Conservation (phyloP, 2,113 vertebrate species). For the Hydropotes inermis region DNA sequence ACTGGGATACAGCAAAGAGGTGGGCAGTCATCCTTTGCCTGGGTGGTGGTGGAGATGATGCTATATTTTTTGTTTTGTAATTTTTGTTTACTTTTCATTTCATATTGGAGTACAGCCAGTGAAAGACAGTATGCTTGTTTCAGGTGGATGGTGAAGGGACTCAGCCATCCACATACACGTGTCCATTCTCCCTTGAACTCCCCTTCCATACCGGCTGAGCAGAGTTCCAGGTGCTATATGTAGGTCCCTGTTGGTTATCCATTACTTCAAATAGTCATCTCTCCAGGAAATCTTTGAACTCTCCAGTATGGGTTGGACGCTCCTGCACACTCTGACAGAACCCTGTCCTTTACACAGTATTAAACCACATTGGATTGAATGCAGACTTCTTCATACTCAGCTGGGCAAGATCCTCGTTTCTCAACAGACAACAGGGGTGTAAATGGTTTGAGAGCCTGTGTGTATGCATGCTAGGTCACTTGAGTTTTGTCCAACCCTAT, state of each 20-base stretch:
- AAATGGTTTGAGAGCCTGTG: background rate
- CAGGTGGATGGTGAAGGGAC: background rate
- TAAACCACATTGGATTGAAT: background rate
- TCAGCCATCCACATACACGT: accelerated
- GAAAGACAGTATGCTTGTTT: background rate
- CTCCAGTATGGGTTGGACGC: too few relatives aligned
- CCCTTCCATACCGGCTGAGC: background rate
- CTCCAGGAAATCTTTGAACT: background rate
- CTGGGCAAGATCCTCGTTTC: background rate
- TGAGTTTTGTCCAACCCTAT: background rate
- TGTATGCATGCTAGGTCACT: background rate
- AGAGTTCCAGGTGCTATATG: background rate
- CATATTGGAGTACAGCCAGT: background rate
- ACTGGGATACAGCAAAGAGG: background rate
- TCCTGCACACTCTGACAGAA: background rate
- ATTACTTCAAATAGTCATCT: background rate
- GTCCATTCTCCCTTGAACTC: background rate
- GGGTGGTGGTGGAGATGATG: background rate
- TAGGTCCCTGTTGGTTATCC: background rate
- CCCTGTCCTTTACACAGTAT: background rate
- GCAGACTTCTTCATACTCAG: accelerated
- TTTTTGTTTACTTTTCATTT: background rate
- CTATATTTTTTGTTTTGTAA: background rate
- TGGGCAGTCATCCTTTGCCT: background rate
- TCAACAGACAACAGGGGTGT: background rate